Evolutionary conservation across 1,140 invertebrate species (phyloP).

Genomic region (Drosophila bocqueti): DNA sequence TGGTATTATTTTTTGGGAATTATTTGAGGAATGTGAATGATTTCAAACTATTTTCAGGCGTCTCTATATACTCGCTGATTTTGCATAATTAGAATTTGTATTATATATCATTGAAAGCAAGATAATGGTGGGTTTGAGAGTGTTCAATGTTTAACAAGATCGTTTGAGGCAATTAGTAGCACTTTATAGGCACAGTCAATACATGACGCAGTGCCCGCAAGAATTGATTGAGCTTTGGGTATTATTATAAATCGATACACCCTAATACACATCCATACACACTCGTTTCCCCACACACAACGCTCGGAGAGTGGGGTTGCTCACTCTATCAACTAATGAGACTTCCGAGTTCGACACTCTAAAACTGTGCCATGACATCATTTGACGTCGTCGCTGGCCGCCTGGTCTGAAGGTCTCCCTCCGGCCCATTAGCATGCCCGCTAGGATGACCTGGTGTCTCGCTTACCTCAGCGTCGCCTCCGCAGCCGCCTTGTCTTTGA

Average conservation of each 20-base stretch:
- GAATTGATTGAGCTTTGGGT: neutral
- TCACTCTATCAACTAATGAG: slow-evolving; percentile 55
- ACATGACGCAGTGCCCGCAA: neutral
- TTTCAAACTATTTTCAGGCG: neutral
- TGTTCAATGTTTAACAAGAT: neutral
- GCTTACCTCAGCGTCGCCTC: slow-evolving; percentile 85
- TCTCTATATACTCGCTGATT: neutral
- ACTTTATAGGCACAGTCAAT: neutral
- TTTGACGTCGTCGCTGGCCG: slow-evolving; percentile 33
- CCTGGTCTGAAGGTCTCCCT: slow-evolving; percentile 40
- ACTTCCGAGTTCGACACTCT: slow-evolving; percentile 62
- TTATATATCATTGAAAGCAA: neutral
- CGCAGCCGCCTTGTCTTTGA: slow-evolving; percentile 87
- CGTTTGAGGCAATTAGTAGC: neutral
- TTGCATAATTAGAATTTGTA: neutral
- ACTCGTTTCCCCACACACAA: slow-evolving; percentile 5
- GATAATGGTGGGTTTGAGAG: neutral
- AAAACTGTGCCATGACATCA: slow-evolving; percentile 77
- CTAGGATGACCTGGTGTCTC: slow-evolving; percentile 8
- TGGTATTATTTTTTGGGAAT: neutral
- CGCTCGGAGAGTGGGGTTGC: neutral
- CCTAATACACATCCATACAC: slow-evolving; percentile 6
- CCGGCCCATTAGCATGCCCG: slow-evolving; percentile 31
- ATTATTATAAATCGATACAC: slow-evolving; percentile 21
- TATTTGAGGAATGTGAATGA: neutral